Percentiles rank a stretch among this genome's conserved stretches.
Evolutionary conservation across 2,797 vertebrate species (phyloP).

Genomic region (Valencia hispanica): DNA sequence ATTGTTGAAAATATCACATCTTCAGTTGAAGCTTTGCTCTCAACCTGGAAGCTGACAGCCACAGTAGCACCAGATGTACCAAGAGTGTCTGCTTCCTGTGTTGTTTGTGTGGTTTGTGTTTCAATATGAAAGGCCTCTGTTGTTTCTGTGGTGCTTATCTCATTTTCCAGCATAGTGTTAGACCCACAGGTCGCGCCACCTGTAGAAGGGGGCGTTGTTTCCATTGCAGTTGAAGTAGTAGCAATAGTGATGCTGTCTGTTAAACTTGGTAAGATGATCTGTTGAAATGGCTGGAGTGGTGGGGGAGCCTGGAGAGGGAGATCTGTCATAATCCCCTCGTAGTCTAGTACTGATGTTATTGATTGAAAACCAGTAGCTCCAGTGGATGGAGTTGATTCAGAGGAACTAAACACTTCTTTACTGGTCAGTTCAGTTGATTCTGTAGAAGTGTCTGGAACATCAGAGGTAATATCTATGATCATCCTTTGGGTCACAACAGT

Average conservation of each 20-base stretch:
- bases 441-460: constrained; percentile 42
- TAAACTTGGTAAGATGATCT: constrained; percentile 15
- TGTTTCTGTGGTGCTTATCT: constrained; percentile 12
- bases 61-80: constrained; percentile 24
- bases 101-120: constrained; percentile 17
- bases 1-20: constrained; percentile 70
- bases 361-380: constrained; percentile 17
- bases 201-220: not conserved
- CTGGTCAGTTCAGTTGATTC: constrained; percentile 40
- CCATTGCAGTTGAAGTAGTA: not conserved
- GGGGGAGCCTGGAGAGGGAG: constrained; percentile 46
- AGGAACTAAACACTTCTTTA: constrained; percentile 32
- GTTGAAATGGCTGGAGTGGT: constrained; percentile 12
- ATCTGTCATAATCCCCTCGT: constrained; percentile 28
- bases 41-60: constrained; percentile 25
- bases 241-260: not conserved
- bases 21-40: constrained; percentile 67
- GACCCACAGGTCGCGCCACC: constrained; percentile 33
- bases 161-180: constrained; percentile 41
- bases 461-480: constrained; percentile 27
- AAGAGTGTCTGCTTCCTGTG: constrained; percentile 12
- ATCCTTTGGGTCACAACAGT: constrained; percentile 57
- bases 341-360: constrained; percentile 39
- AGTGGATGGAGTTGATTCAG: constrained; percentile 35
- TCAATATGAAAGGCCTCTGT: constrained; percentile 11